Evolutionary conservation across 2,888 invertebrate genomes (phyloP), one percentile per base, ranked within the genome.

Genomic region (Gasteruption jaculator): DNA sequence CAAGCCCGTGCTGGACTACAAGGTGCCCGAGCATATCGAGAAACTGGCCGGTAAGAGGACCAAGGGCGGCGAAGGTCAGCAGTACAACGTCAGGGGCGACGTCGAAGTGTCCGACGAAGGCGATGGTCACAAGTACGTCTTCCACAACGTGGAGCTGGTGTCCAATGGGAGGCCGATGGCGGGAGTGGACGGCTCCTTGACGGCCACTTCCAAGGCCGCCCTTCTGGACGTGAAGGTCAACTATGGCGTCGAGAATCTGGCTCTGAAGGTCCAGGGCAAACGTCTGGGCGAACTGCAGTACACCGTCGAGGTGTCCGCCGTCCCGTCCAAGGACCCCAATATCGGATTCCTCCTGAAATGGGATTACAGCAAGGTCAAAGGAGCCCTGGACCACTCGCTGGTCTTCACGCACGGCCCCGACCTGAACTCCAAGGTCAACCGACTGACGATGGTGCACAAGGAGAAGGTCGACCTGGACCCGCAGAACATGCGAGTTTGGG

Each of bases 1-100:
- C 64, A 82, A 76, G 47, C 90, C 90, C 0, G 58, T 88, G 0
- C 71, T 87, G 19, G 82, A 84, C 54, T 83, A 81, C 63, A 76
- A 77, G 52, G 59, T 79, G 5, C 83, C 84, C 0, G 76, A 75
- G 11, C 76, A 75, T 24, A 73, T 73, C 27, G 74, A 77, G 43
- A 63, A 59, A 15, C 43, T 69, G 3, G 53, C 62, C 2, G 52
- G 45, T 11, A 15, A 41, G 11, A 66, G 60, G 38, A 40, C 44
- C n/a, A 53, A 45, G 7, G 44, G 49, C 2, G 41, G 47, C 1
- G 50, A 48, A 14, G 57, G 56, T 5, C 63, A 70, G 29, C 68
- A 72, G 4, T 72, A 80, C 24, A 74, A 74, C 10, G 72, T 82
- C 1, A 76, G 81, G 26, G 84, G 79, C 44, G 54, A 72, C 12